phyloP scores from a whole-genome alignment of 2,797 vertebrate species.

The Staurois parvus region DNA sequence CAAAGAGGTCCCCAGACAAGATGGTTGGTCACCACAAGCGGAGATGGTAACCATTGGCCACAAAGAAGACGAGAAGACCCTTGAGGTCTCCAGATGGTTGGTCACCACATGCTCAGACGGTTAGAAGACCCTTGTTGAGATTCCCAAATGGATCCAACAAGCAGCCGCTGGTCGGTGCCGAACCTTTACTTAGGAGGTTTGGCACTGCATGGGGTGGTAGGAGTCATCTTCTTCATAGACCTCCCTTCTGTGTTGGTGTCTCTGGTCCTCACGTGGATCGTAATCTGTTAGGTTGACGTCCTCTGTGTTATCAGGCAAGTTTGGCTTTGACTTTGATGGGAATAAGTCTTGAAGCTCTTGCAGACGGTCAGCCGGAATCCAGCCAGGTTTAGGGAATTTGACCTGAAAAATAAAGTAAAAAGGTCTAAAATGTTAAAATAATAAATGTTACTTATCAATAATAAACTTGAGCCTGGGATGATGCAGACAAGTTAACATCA shows the following conservation, averaged over 20 bases:
- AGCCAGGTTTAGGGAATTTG: conserved; percentile 85
- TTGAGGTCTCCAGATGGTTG: too few species aligned
- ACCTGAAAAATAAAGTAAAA: conserved; percentile 71
- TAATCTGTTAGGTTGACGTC: conserved; percentile 83
- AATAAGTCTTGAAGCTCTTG: conserved; percentile 84
- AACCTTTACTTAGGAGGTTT: conserved; percentile 70
- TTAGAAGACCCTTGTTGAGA: neutral
- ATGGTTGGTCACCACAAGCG: neutral
- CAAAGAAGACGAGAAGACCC: too few species aligned
- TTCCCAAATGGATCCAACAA: neutral
- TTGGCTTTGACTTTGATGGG: conserved; percentile 80
- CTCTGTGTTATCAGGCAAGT: conserved; percentile 84
- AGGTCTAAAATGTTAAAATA: too few species aligned
- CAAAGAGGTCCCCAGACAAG: neutral
- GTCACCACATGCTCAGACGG: neutral
- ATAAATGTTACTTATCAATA: too few species aligned
- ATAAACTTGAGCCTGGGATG: too few species aligned
- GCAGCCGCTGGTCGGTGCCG: fast-evolving
- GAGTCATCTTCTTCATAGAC: conserved; percentile 78
- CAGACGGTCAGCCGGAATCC: conserved; percentile 85
- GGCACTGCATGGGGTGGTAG: conserved; percentile 82
- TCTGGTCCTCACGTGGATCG: conserved; percentile 64
- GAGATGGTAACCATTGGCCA: neutral
- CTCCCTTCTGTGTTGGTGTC: conserved; percentile 69
- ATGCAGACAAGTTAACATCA: too few species aligned